Evolutionary conservation across 2,797 vertebrate genomes (phyloP).

Genomic region (Pseudomugil gertrudae): DNA sequence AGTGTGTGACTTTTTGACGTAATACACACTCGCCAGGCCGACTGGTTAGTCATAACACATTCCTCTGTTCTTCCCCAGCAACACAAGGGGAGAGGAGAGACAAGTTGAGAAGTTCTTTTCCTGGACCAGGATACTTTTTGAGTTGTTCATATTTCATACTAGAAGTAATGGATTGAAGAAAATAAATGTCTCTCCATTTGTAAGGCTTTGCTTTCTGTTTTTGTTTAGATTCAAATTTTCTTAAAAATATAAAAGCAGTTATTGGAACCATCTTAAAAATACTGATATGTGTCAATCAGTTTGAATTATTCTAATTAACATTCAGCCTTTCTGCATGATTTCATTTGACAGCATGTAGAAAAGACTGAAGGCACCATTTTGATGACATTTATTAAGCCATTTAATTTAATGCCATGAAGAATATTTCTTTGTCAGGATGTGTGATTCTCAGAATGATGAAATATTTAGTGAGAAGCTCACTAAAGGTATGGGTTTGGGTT

Average conservation of each 20-base stretch:
- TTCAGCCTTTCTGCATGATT: not conserved
- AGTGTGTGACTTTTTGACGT: slow-evolving; percentile 75
- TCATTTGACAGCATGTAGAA: not conserved
- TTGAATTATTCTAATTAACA: slow-evolving; percentile 1
- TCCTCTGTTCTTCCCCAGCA: slow-evolving; percentile 72
- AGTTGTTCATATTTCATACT: slow-evolving; percentile 34
- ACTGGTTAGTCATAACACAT: slow-evolving; percentile 69
- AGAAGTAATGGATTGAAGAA: slow-evolving; percentile 26
- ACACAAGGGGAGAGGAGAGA: slow-evolving; percentile 55
- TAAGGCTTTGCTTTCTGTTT: not conserved
- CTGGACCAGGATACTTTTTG: slow-evolving; percentile 56
- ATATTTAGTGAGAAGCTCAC: slow-evolving; percentile 14
- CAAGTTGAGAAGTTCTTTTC: slow-evolving; percentile 70
- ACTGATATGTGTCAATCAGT: not conserved
- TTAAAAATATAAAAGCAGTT: not conserved
- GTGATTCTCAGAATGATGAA: not conserved
- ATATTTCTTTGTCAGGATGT: slow-evolving; percentile 1
- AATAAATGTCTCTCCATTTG: slow-evolving; percentile 17
- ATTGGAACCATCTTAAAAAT: not conserved
- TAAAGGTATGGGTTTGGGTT: not conserved
- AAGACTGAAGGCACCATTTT: not conserved
- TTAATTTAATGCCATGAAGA: slow-evolving; percentile 5
- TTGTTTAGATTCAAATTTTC: not conserved
- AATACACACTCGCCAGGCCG: slow-evolving; percentile 60
- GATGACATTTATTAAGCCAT: not conserved